Evolutionary conservation across 2,113 vertebrate genomes (phyloP).

Genomic region (Aplodontia rufa): DNA sequence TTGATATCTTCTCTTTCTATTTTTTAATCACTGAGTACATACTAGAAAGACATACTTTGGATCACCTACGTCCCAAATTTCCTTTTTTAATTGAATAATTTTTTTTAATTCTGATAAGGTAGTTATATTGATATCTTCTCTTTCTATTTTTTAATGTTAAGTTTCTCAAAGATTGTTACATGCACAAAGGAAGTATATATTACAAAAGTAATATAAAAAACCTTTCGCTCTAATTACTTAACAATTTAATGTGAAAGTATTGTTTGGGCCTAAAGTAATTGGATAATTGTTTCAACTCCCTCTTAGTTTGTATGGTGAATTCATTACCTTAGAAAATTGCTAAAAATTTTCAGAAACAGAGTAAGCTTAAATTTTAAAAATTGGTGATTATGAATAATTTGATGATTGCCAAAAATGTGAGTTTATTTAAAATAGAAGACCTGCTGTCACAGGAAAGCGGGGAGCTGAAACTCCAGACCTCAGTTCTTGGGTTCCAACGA

Average conservation of each 20-base stretch:
- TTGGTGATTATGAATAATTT: background rate
- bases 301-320: background rate
- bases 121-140: background rate
- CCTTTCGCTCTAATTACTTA: background rate
- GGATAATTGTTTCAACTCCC: background rate
- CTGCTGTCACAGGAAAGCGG: too few species aligned
- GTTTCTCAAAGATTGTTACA: background rate
- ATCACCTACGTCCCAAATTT: background rate
- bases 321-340: background rate
- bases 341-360: background rate
- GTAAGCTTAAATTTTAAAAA: background rate
- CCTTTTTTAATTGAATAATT: background rate
- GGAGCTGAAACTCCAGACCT: too few species aligned
- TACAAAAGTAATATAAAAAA: background rate
- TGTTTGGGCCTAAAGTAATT: background rate
- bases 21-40: background rate
- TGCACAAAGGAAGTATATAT: background rate
- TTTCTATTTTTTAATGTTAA: background rate
- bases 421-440: constrained; percentile 35
- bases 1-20: too few species aligned
- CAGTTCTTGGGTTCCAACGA: too few species aligned
- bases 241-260: background rate
- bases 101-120: background rate
- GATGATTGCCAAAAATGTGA: constrained; percentile 10
- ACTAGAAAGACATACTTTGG: background rate